These are phyloP conservation scores for Catharus bicknelli DNA, from an alignment of 2,113 vertebrate species.

Conservation along the genomic window DNA sequence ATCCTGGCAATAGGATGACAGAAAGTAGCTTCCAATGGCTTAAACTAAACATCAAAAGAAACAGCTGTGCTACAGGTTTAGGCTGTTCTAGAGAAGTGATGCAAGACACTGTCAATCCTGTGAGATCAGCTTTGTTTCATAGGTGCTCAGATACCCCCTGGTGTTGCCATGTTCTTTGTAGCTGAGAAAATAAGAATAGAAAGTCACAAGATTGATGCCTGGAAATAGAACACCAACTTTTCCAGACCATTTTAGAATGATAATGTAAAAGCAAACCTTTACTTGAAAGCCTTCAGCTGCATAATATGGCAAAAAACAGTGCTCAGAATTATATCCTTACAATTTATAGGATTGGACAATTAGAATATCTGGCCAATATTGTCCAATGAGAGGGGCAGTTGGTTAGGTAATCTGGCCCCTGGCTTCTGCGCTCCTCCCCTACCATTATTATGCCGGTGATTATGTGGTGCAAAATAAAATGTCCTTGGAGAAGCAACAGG, in stretches of 20 bases:
- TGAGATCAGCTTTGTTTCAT: not conserved
- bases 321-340: fast-evolving
- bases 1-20: not conserved
- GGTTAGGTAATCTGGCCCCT: not conserved
- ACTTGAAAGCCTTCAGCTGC: not conserved
- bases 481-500: not conserved
- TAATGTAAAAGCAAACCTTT: not conserved
- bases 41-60: not conserved
- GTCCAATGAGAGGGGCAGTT: not conserved
- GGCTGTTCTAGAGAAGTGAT: not conserved
- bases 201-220: not conserved
- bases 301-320: fast-evolving
- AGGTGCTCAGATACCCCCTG: not conserved
- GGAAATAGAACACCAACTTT: not conserved
- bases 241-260: not conserved
- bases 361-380: not conserved
- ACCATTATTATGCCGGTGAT: not conserved
- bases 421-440: not conserved
- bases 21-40: not conserved
- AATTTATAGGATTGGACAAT: not conserved
- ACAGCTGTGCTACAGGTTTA: not conserved
- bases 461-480: not conserved
- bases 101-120: not conserved
- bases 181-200: not conserved
- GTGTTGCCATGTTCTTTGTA: not conserved